Conservation (phyloP, 2,113 vertebrate genomes). For the Calypte anna region DNA sequence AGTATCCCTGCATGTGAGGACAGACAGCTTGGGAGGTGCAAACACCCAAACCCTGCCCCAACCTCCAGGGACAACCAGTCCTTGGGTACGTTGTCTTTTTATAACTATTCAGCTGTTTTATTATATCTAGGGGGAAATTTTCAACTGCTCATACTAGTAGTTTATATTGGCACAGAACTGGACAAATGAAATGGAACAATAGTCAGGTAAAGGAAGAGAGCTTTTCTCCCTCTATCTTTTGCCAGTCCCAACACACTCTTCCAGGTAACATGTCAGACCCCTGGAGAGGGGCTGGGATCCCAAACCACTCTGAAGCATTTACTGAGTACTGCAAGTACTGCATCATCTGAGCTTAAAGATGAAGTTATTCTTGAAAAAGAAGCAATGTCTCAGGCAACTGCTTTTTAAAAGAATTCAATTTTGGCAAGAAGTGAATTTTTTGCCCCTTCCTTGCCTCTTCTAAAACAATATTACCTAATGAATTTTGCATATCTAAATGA, state of each 20-base stretch:
- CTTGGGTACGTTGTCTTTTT: background rate
- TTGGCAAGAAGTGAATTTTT: background rate
- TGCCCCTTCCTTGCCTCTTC: background rate
- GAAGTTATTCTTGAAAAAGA: background rate
- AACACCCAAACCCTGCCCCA: background rate
- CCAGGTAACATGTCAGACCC: background rate
- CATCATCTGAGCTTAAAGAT: background rate
- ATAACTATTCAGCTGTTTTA: background rate
- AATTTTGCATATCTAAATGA: background rate
- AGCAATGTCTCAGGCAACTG: background rate
- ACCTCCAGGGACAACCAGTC: rapidly evolving
- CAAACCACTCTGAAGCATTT: background rate
- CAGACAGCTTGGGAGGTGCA: background rate
- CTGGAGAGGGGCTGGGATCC: background rate
- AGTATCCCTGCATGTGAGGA: background rate
- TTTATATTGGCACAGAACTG: background rate
- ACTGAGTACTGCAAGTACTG: background rate
- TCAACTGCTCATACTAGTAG: background rate
- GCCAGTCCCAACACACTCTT: background rate
- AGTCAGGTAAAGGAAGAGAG: background rate
- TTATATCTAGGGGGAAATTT: background rate
- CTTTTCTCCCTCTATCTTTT: background rate
- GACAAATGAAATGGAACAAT: background rate
- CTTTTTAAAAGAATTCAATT: background rate
- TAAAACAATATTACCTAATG: background rate